Evolutionary conservation across 2,113 vertebrate species (phyloP).

Genomic region (Poeciliopsis retropinna): DNA sequence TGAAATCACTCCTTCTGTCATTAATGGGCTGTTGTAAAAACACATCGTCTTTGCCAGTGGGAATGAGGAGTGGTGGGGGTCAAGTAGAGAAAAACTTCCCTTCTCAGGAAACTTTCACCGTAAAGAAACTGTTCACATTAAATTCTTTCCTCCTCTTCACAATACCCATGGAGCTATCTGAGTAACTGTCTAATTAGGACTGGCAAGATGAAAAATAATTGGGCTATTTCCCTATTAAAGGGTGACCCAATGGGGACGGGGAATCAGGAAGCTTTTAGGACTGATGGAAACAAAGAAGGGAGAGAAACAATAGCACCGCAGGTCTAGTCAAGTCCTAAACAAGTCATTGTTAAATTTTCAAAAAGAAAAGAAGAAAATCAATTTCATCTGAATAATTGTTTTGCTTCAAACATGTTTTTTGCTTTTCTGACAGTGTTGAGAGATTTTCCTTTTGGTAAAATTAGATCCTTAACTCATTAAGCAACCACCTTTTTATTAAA

Average conservation of each 20-base stretch:
- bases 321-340: constrained; percentile 54
- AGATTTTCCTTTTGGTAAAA: constrained; percentile 79
- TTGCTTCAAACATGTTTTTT: constrained; percentile 36
- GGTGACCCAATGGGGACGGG: constrained; percentile 71
- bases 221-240: constrained; percentile 81
- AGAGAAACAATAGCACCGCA: constrained; percentile 73
- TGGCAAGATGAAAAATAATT: constrained; percentile 77
- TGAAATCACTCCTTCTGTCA: constrained; percentile 74
- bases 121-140: constrained; percentile 50
- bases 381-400: constrained; percentile 88
- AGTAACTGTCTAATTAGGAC: constrained; percentile 75
- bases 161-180: constrained; percentile 38
- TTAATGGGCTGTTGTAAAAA: constrained; percentile 84
- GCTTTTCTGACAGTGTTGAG: constrained; percentile 56
- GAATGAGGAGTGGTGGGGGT: constrained; percentile 34
- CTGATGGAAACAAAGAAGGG: constrained; percentile 41
- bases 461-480: constrained; percentile 41
- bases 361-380: constrained; percentile 78
- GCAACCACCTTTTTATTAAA: constrained; percentile 74
- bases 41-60: constrained; percentile 69
- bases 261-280: constrained; percentile 59
- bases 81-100: constrained; percentile 30
- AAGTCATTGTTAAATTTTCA: constrained; percentile 71
- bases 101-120: constrained; percentile 82
- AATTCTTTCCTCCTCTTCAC: constrained; percentile 36